phyloP scores from a whole-genome alignment of 1,140 invertebrate species.

The Camponotus floridanus region DNA sequence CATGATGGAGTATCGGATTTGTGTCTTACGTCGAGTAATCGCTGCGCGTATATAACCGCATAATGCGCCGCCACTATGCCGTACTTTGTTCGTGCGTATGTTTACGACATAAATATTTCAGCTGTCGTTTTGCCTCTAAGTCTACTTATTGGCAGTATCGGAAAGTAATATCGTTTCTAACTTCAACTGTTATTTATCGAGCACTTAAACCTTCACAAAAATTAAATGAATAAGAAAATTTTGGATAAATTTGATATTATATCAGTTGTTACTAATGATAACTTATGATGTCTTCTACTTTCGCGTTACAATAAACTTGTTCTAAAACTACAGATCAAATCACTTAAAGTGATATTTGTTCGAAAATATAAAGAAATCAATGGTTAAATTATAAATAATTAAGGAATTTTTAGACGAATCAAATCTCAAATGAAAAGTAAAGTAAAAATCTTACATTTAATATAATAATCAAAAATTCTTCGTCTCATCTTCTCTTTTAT shows the following conservation, averaged over 20 bases:
- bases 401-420: neutral
- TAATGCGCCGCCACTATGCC: constrained; percentile 44
- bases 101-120: constrained; percentile 56
- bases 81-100: constrained; percentile 43
- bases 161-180: constrained; percentile 51
- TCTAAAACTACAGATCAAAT: neutral
- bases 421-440: neutral
- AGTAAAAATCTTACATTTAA: neutral
- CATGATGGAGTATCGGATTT: constrained; percentile 75
- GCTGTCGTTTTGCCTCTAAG: constrained; percentile 20
- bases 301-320: neutral
- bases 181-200: neutral
- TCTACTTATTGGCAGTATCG: constrained; percentile 54
- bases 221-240: neutral
- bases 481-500: neutral
- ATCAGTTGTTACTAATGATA: neutral
- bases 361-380: neutral
- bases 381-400: neutral
- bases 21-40: constrained; percentile 72
- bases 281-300: neutral
- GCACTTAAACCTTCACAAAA: neutral
- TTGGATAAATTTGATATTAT: neutral
- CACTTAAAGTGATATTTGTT: neutral
- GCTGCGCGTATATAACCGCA: constrained; percentile 67
- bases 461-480: neutral